phyloP scores from a whole-genome alignment of 1,140 invertebrate genomes.

The Monomorium pharaonis region DNA sequence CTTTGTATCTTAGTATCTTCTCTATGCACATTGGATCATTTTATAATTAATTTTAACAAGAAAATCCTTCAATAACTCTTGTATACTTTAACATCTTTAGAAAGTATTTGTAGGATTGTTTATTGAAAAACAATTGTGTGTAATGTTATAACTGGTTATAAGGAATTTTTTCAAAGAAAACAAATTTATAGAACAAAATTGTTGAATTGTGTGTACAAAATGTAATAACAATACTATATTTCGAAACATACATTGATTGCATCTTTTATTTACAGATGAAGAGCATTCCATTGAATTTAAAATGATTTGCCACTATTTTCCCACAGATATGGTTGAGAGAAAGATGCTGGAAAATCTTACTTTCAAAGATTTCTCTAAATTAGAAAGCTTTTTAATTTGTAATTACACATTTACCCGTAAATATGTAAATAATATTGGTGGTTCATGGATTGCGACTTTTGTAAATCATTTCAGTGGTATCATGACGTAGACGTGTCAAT shows the following conservation, averaged over 20 bases:
- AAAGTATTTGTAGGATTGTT: too few species aligned
- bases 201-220: too few species aligned
- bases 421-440: conserved; percentile 82
- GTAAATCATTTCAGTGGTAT: conserved; percentile 78
- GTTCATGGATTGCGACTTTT: conserved; percentile 84
- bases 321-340: conserved; percentile 74
- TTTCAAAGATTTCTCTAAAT: conserved; percentile 11
- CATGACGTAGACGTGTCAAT: not conserved
- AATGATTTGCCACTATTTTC: conserved; percentile 82
- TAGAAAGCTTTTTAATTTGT: conserved; percentile 70
- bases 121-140: too few species aligned
- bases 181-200: too few species aligned
- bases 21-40: too few species aligned
- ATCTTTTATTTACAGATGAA: conserved; percentile 75
- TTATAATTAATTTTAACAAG: too few species aligned
- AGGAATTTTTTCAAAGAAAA: too few species aligned
- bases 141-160: too few species aligned
- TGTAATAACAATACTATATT: not conserved
- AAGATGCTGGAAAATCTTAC: not conserved
- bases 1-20: too few species aligned
- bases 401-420: conserved; percentile 85
- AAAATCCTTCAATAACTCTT: too few species aligned
- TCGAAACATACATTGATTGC: not conserved
- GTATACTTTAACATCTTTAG: too few species aligned
- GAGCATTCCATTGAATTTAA: conserved; percentile 84